phyloP scores from a whole-genome alignment of 1,140 invertebrate species.

The Oedothorax gibbosus region DNA sequence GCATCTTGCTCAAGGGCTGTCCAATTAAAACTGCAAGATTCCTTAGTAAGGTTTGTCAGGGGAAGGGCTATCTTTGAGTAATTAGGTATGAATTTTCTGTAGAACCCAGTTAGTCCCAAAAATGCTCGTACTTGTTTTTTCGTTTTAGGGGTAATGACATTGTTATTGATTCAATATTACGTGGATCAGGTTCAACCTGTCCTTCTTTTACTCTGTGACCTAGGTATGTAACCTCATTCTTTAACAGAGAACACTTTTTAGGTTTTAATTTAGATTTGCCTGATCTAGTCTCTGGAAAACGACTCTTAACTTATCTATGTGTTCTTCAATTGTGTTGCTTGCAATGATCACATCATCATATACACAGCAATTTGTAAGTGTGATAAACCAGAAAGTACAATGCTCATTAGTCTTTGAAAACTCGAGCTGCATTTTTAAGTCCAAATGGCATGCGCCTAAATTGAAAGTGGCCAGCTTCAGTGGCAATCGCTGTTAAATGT shows the following conservation, averaged over 20 bases:
- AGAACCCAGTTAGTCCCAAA: conserved; percentile 70
- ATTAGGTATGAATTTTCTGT: conserved; percentile 69
- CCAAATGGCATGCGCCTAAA: conserved; percentile 61
- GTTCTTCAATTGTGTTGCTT: conserved; percentile 54
- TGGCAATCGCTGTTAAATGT: conserved; percentile 55
- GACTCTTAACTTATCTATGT: conserved; percentile 17
- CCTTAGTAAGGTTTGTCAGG: conserved; percentile 64
- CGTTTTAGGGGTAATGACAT: conserved; percentile 66
- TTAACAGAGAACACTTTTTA: conserved; percentile 60
- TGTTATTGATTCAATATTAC: conserved; percentile 67
- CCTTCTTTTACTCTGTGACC: conserved; percentile 65
- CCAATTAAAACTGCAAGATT: not conserved
- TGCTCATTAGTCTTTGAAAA: conserved; percentile 64
- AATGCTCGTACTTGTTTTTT: conserved; percentile 68
- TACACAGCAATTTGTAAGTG: conserved; percentile 1
- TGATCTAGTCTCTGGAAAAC: conserved; percentile 35
- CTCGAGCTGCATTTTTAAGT: conserved; percentile 48
- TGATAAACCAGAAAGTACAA: conserved; percentile 5
- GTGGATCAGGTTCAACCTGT: conserved; percentile 66
- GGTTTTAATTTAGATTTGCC: conserved; percentile 62
- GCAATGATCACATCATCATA: conserved; percentile 59
- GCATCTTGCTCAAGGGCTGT: not conserved
- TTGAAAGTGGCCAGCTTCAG: conserved; percentile 49
- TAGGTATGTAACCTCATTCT: conserved; percentile 53
- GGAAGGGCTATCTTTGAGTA: conserved; percentile 66